Base-by-base conservation (phyloP, 2,113 vertebrate species). In the Progne subis region DNA sequence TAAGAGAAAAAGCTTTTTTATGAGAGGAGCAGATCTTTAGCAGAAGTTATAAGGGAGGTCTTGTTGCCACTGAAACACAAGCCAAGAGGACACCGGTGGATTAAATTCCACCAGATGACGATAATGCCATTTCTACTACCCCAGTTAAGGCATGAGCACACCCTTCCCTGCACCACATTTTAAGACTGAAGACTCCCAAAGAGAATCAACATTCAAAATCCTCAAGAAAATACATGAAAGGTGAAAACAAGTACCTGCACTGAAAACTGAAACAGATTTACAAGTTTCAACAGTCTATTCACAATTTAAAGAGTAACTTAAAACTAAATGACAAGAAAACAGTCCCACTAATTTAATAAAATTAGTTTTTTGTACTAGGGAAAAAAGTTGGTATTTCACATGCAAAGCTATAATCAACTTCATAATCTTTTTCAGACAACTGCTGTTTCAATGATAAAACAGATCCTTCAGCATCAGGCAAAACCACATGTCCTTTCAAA, bases 191-290 rank as follows among this genome's bases (percentile, higher is more conserved):
- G 8, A 56, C 9, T 55, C 8, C 19, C 34, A 19, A 77, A 76
- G 19, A 57, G 5, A 61, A 24, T 21, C 44, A 64, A 44, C 18
- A n/a, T 0, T 1, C 0, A 11, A 0, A n/a, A 41, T 9, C 43
- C 37, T 61, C 50, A 79, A 25, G 49, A 83, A 91, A 80, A 56
- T 11, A 21, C 0, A 55, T 0, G 3, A 6, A 31, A 72, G 23
- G 57, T 34, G 44, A 72, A 86, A 88, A 52, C 25, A 72, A 77
- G 18, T 4, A 76, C 24, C 25, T 1, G 0, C 50, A 65, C 46
- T 28, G 41, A 55, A 85, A 93, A 79, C 2, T 2, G 41, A 21
- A 25, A 39, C 3, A 41, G 8, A 41, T 2, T 46, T 23, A 7
- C 0, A 75, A 69, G 12, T 53, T 57, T 65, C 57, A 46, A 28